Percentiles rank a stretch among this genome's conserved stretches.
Conservation (phyloP, 2,888 invertebrate genomes). For the Lithophane leautieri region DNA sequence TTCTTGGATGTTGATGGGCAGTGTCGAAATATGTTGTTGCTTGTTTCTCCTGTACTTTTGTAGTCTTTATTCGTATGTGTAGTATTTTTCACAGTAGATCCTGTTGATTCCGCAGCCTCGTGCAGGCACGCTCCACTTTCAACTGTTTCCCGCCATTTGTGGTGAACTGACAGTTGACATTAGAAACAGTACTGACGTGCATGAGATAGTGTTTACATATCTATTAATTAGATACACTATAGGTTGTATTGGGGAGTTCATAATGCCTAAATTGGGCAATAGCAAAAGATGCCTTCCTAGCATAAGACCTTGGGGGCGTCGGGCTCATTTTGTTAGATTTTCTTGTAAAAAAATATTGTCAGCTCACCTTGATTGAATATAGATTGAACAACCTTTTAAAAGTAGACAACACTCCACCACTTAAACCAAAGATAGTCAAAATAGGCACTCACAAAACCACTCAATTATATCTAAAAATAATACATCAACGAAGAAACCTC, state of each 20-base stretch:
- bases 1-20: slow-evolving; percentile 38
- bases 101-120: too few species aligned
- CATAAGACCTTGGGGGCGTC: background rate
- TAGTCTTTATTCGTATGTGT: background rate
- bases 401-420: background rate
- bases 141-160: too few species aligned
- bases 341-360: background rate
- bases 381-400: background rate
- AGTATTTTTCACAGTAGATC: background rate
- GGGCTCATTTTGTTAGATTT: background rate
- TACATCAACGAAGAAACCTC: slow-evolving; percentile 34
- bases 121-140: too few species aligned
- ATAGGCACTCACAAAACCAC: slow-evolving; percentile 32
- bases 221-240: too few species aligned
- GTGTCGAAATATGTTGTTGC: slow-evolving; percentile 27
- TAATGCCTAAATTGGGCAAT: background rate
- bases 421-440: slow-evolving; percentile 29
- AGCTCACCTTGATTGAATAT: background rate
- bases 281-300: background rate
- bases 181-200: too few species aligned
- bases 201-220: too few species aligned
- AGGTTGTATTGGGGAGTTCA: background rate
- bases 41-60: slow-evolving; percentile 24
- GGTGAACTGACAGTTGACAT: too few species aligned
- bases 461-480: slow-evolving; percentile 41